Conservation (phyloP, 1,140 invertebrate genomes). For the Cherax destructor region DNA sequence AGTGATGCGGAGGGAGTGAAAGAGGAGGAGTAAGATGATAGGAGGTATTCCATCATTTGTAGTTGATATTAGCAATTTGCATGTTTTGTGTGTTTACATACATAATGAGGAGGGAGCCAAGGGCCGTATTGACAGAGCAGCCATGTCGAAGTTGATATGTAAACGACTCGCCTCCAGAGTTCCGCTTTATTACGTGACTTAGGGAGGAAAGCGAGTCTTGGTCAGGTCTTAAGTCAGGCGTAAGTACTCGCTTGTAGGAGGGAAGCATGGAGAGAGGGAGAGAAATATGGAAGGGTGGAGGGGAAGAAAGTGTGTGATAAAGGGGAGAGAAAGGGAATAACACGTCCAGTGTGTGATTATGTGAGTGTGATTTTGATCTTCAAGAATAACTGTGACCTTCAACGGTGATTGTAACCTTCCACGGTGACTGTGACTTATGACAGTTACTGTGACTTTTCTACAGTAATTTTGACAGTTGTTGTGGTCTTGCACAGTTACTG, state of each 20-base stretch:
- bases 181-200: background rate
- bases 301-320: background rate
- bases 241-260: background rate
- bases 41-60: conserved; percentile 1
- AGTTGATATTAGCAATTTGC: conserved; percentile 12
- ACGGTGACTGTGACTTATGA: too few relatives aligned
- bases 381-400: too few relatives aligned
- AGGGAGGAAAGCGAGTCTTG: background rate
- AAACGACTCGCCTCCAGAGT: background rate
- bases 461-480: too few relatives aligned
- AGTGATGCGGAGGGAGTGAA: too few relatives aligned
- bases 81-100: conserved; percentile 12
- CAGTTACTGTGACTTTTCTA: too few relatives aligned
- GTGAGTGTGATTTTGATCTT: too few relatives aligned
- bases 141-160: background rate
- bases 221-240: background rate
- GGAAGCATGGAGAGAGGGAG: too few relatives aligned
- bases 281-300: background rate
- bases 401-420: too few relatives aligned
- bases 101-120: background rate
- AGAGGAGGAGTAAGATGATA: background rate
- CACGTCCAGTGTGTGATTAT: too few relatives aligned
- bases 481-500: too few relatives aligned
- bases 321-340: too few relatives aligned
- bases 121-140: background rate